Conservation (phyloP, 2,797 vertebrate species). For the Sebastes baramenuke region DNA sequence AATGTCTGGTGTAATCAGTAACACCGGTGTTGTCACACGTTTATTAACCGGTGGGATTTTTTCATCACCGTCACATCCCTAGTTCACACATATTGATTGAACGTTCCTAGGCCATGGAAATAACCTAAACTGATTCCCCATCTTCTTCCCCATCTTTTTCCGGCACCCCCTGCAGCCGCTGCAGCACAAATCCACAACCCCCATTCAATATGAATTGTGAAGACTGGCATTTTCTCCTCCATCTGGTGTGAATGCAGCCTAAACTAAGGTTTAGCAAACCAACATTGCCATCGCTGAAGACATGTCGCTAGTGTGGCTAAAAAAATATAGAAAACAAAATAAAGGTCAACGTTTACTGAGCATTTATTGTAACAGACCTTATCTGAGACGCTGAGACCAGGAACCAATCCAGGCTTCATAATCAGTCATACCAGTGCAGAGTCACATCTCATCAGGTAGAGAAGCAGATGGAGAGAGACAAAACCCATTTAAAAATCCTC, state of each 20-base stretch:
- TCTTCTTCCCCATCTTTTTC: too few relatives aligned
- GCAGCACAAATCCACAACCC: accelerated
- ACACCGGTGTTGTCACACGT: too few relatives aligned
- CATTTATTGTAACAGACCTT: background rate
- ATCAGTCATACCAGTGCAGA: background rate
- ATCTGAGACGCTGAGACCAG: background rate
- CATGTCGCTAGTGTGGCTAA: background rate
- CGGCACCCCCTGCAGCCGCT: too few relatives aligned
- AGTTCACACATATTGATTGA: too few relatives aligned
- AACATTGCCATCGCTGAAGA: background rate
- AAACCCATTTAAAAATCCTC: background rate
- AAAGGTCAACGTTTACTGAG: background rate
- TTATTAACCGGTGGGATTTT: too few relatives aligned
- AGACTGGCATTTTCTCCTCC: too few relatives aligned
- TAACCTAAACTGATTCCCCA: too few relatives aligned
- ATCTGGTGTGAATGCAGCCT: too few relatives aligned
- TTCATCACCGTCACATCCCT: too few relatives aligned
- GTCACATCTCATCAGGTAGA: slow-evolving; percentile 19
- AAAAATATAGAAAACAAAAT: background rate
- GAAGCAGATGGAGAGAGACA: background rate
- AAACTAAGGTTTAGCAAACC: background rate
- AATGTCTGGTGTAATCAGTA: too few relatives aligned
- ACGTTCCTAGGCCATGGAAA: too few relatives aligned
- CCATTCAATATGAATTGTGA: too few relatives aligned
- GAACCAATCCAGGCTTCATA: slow-evolving; percentile 1